phyloP scores from a whole-genome alignment of 2,797 vertebrate genomes.

The Cottoperca gobio region DNA sequence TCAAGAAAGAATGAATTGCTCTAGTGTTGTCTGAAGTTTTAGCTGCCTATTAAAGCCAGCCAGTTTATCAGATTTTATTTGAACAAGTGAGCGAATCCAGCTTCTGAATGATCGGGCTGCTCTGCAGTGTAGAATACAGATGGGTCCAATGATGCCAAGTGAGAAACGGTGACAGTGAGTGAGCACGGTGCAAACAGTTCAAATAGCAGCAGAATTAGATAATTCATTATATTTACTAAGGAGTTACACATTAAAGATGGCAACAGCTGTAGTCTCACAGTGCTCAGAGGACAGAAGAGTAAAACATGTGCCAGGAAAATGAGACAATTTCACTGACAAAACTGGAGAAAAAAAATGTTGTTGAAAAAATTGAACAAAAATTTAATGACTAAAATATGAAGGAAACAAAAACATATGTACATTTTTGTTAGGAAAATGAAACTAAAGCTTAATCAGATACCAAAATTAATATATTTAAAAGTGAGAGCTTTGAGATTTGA shows the following conservation, averaged over 20 bases:
- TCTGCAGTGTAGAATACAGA: background rate
- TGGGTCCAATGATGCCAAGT: background rate
- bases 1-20: background rate
- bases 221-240: background rate
- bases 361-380: background rate
- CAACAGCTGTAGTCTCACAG: background rate
- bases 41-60: background rate
- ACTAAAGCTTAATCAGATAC: background rate
- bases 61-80: background rate
- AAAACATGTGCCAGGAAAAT: background rate
- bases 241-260: background rate
- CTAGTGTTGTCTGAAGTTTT: background rate
- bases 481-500: background rate
- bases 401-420: background rate
- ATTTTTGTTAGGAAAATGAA: background rate
- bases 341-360: too few relatives aligned
- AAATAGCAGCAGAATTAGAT: background rate
- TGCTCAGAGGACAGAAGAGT: background rate
- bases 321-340: background rate
- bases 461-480: background rate
- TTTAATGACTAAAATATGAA: background rate
- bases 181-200: background rate
- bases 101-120: background rate
- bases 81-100: background rate
- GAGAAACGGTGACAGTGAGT: background rate